Evolutionary conservation across 2,888 invertebrate species (phyloP).

Genomic region (Chloromyia formosa): DNA sequence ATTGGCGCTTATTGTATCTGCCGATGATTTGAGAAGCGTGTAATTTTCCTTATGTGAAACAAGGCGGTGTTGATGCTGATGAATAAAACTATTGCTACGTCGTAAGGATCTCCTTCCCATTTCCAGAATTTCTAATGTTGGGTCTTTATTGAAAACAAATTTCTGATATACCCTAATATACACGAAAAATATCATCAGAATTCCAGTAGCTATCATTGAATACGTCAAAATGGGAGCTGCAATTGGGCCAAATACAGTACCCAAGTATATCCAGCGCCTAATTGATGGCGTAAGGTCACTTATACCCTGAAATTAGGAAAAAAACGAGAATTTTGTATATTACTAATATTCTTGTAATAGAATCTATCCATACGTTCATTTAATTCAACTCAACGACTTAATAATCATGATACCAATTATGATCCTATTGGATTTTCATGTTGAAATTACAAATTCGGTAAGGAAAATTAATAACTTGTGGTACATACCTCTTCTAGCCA

Average conservation of each 20-base stretch:
- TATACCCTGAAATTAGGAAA: conserved; percentile 69
- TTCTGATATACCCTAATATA: conserved; percentile 80
- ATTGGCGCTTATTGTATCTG: conserved; percentile 49
- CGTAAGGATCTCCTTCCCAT: conserved; percentile 77
- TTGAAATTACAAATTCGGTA: too few relatives aligned
- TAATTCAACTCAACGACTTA: too few relatives aligned
- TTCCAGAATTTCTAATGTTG: conserved; percentile 78
- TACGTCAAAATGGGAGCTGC: conserved; percentile 77
- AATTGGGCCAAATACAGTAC: conserved; percentile 79
- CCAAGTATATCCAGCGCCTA: conserved; percentile 80
- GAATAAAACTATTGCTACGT: conserved; percentile 67
- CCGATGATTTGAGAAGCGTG: conserved; percentile 57
- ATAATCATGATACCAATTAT: too few relatives aligned
- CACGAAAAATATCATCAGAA: conserved; percentile 71
- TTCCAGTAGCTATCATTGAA: conserved; percentile 75
- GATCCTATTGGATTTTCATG: too few relatives aligned
- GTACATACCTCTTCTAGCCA: conserved; percentile 82
- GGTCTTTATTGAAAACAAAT: conserved; percentile 73
- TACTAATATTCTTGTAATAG: too few relatives aligned
- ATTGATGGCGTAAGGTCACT: conserved; percentile 82
- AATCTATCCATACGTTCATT: too few relatives aligned
- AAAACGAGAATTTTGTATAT: too few relatives aligned
- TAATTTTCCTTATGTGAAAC: conserved; percentile 60
- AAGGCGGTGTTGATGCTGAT: conserved; percentile 61
- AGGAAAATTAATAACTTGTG: too few relatives aligned